Conservation (phyloP, 2,113 vertebrate species). For the Ahaetulla prasina region DNA sequence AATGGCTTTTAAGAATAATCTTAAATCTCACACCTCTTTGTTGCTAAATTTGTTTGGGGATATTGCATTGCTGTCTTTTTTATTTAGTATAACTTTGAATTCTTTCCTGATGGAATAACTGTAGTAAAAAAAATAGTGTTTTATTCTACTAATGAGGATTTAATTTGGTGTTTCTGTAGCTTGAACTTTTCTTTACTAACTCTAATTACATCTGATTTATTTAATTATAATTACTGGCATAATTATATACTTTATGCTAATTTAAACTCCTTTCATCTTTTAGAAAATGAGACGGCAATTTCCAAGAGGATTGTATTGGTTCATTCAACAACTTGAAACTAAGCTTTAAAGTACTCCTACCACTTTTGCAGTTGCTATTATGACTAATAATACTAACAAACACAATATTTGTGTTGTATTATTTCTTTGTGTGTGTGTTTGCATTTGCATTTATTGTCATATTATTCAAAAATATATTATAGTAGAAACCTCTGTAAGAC, state of each 20-base stretch:
- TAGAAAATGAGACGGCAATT: neutral
- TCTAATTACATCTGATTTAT: neutral
- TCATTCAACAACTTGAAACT: neutral
- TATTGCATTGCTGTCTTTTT: neutral
- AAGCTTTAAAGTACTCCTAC: neutral
- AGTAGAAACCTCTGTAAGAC: neutral
- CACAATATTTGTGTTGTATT: neutral
- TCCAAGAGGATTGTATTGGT: neutral
- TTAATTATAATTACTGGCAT: constrained; percentile 27
- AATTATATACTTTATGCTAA: constrained; percentile 15
- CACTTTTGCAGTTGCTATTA: neutral
- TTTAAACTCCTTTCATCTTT: constrained; percentile 36
- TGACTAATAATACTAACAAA: neutral
- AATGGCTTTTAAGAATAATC: neutral
- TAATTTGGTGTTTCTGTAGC: constrained; percentile 12
- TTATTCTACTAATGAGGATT: neutral
- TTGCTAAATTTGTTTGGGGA: constrained; percentile 15
- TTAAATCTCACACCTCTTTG: neutral
- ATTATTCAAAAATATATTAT: neutral
- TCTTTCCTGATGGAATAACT: constrained; percentile 16
- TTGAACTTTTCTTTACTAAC: constrained; percentile 6
- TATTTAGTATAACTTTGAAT: neutral
- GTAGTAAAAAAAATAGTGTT: neutral
- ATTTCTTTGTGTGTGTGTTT: neutral
- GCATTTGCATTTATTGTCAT: neutral